Percentiles rank a stretch among this genome's conserved stretches.
phyloP scores from a whole-genome alignment of 2,113 vertebrate genomes.

The Ophthalmolycus amberensis region DNA sequence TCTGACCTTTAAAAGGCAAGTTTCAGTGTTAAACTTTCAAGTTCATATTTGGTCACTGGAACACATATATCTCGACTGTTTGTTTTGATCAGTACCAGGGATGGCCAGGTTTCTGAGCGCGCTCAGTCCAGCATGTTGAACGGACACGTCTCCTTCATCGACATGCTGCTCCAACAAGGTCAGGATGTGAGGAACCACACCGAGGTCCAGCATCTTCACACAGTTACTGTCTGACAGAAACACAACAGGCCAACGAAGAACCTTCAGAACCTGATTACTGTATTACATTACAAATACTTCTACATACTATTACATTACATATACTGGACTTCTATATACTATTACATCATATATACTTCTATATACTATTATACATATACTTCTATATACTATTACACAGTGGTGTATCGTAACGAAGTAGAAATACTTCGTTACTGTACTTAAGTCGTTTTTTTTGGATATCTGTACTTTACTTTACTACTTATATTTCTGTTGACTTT shows the following conservation, averaged over 20 bases:
- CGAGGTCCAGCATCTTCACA: constrained; percentile 87
- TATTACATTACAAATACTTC: background rate
- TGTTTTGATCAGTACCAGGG: constrained; percentile 79
- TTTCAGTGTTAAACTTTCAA: background rate
- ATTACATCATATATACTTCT: too few relatives aligned
- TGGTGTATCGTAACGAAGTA: too few relatives aligned
- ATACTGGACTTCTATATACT: too few relatives aligned
- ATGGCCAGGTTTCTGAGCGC: constrained; percentile 89
- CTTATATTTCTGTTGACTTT: too few relatives aligned
- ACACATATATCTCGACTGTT: background rate
- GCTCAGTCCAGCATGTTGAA: constrained; percentile 89
- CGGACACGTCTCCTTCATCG: constrained; percentile 84
- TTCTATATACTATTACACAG: background rate
- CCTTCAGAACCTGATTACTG: background rate
- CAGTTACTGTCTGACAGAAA: constrained; percentile 87
- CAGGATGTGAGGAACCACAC: constrained; percentile 88
- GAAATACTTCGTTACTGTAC: too few relatives aligned
- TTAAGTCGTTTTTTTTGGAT: too few relatives aligned
- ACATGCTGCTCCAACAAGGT: constrained; percentile 87
- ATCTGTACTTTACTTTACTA: too few relatives aligned
- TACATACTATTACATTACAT: background rate
- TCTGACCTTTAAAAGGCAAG: background rate
- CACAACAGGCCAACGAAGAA: constrained; percentile 10
- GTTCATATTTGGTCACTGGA: background rate
- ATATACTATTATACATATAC: background rate